Percentiles rank a stretch among this genome's conserved stretches.
phyloP scores from a whole-genome alignment of 35 echinoderm and acorn worm species.

The Holothuria glaberrima region DNA sequence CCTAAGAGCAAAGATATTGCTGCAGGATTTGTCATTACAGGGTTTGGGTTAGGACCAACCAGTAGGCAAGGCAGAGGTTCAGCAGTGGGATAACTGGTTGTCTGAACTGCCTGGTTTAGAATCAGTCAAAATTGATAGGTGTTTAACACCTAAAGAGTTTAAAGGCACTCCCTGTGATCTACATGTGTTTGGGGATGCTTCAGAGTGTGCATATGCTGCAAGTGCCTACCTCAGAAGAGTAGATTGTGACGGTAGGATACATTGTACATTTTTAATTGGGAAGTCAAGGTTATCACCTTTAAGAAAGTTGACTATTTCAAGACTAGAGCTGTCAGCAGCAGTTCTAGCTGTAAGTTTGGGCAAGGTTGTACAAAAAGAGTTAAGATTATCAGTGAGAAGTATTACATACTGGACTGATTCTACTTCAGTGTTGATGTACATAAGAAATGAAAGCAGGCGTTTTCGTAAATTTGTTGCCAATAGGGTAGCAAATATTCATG shows the following conservation, averaged over 20 bases:
- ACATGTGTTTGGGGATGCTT: slow-evolving; percentile 70
- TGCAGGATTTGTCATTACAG: slow-evolving; percentile 28
- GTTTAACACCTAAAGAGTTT: slow-evolving; percentile 40
- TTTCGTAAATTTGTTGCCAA: slow-evolving; percentile 80
- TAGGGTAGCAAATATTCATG: slow-evolving; percentile 69
- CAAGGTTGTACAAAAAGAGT: slow-evolving; percentile 57
- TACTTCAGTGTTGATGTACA: slow-evolving; percentile 67
- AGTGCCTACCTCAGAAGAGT: slow-evolving; percentile 46
- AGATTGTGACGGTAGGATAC: background rate
- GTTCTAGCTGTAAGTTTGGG: slow-evolving; percentile 46
- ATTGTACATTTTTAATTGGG: slow-evolving; percentile 72
- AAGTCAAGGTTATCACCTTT: slow-evolving; percentile 72
- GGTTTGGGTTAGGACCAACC: slow-evolving; percentile 45
- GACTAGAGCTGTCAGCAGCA: slow-evolving; percentile 79
- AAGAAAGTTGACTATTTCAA: slow-evolving; percentile 74
- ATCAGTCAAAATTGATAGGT: slow-evolving; percentile 52
- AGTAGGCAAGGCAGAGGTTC: slow-evolving; percentile 1
- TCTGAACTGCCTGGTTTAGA: slow-evolving; percentile 45
- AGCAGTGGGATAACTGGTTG: slow-evolving; percentile 46
- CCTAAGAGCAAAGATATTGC: slow-evolving; percentile 25
- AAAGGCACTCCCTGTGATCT: slow-evolving; percentile 23
- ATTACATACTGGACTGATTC: slow-evolving; percentile 73
- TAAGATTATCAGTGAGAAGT: slow-evolving; percentile 46
- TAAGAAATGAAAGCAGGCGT: slow-evolving; percentile 63
- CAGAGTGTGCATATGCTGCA: slow-evolving; percentile 65